Percentiles rank a stretch among this genome's conserved stretches.
These are phyloP conservation scores for Misgurnus mizolepis DNA, from an alignment of 2,113 vertebrate species.

Conservation along the genomic window DNA sequence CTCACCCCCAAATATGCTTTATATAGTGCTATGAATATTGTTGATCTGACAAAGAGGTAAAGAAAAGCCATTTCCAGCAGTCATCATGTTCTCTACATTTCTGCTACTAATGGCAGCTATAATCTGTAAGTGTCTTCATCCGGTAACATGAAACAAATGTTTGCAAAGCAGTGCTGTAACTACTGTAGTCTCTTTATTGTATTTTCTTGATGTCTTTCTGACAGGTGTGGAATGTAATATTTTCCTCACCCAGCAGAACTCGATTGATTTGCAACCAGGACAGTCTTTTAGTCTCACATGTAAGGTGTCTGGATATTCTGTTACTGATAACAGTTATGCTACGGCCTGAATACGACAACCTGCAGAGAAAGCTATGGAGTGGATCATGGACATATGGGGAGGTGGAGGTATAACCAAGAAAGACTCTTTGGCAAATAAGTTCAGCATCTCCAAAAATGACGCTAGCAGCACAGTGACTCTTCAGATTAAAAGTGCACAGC, in stretches of 20 bases:
- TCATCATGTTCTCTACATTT: slow-evolving; percentile 1
- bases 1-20: background rate
- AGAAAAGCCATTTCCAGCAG: background rate
- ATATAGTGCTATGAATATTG: background rate
- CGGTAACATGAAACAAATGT: background rate
- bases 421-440: slow-evolving; percentile 13
- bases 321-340: background rate
- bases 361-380: slow-evolving; percentile 34
- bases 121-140: slow-evolving; percentile 17
- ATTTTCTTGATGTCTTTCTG: background rate
- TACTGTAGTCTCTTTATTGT: background rate
- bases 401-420: background rate
- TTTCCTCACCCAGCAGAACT: background rate
- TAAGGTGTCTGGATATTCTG: background rate
- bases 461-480: slow-evolving; percentile 51
- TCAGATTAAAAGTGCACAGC: slow-evolving; percentile 46
- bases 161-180: slow-evolving; percentile 22
- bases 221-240: background rate
- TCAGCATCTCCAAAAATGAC: slow-evolving; percentile 51
- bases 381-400: slow-evolving; percentile 23
- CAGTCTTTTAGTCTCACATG: slow-evolving; percentile 6
- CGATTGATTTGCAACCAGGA: background rate
- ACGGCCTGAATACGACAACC: background rate
- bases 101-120: slow-evolving; percentile 4
- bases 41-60: background rate